Conservation (phyloP, 2,888 invertebrate genomes). For the Oscheius onirici region DNA sequence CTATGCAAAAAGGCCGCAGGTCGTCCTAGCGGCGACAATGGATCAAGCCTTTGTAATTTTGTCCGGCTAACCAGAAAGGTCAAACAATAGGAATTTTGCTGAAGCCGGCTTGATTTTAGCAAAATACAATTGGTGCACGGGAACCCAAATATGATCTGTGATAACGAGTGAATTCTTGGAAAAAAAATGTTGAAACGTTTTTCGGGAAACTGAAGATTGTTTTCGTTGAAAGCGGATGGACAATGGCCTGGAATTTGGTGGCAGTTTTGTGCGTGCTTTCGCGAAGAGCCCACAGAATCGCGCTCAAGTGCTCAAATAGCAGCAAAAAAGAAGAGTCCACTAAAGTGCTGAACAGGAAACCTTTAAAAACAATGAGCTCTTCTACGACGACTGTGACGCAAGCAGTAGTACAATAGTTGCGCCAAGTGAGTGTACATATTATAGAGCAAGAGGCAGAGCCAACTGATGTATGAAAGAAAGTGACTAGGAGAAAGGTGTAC, state of each 20-base stretch:
- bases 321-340: slow-evolving; percentile 30
- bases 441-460: background rate
- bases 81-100: no score
- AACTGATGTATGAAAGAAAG: background rate
- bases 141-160: background rate
- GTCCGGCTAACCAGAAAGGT: no score
- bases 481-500: background rate
- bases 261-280: slow-evolving; percentile 29
- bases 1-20: slow-evolving; percentile 9
- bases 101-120: background rate
- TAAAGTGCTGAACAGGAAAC: slow-evolving; percentile 29
- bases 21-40: background rate
- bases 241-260: slow-evolving; percentile 5
- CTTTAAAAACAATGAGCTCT: slow-evolving; percentile 12
- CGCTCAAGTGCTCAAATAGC: slow-evolving; percentile 32
- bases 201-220: background rate
- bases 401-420: background rate
- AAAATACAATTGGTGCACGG: background rate
- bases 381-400: slow-evolving; percentile 23
- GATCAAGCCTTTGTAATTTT: no score
- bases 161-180: background rate
- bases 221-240: background rate
- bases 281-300: slow-evolving; percentile 29
- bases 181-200: background rate
- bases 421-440: background rate